Base-by-base conservation (phyloP, 2,888 invertebrate genomes). In the Carpatolechia fugitivella region DNA sequence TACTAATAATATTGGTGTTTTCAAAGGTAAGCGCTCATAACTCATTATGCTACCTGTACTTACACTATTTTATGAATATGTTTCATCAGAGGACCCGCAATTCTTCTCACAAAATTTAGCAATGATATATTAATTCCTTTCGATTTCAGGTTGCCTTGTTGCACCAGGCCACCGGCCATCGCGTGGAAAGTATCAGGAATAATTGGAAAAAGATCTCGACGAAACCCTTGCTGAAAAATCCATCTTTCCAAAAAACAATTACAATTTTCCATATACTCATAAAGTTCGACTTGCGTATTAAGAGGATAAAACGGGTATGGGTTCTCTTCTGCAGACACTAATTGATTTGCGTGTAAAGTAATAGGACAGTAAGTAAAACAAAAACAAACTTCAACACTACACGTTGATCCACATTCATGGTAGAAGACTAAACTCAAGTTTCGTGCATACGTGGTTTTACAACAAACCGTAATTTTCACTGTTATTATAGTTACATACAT, bases 211-310 rank as follows among this genome's bases (percentile, higher is more conserved):
- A 90, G 73, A 60, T 90, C 90, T 68, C 85, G 81, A 50, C 85
- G 79, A 66, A 88, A 90, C 7, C 90, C 90, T 82, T 90, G 89
- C 54, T 80, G 80, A 59, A 81, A 89, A 85, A 90, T 80, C 90
- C 90, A 90, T 61, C 78, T 86, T 62, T 89, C 88, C 41, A 90
- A 67, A 69, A 90, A 90, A 31, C 57, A 58, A 13, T 68, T 67
- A 59, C 82, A 79, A 1, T 44, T 65, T 60, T 79, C 77, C 74
- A 87, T 72, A 58, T 89, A 88, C 14, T 80, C 66, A 60, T 75
- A 76, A 14, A 85, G 65, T 33, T 76, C 63, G 1, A 29, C 58
- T 69, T 88, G 79, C n/a, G 61, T 64, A 14, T 57, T 63, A 35
- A 74, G 55, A 16, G 90, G 89, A 70, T 70, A 90, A 60, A 76